Base-by-base conservation (phyloP, 2,888 invertebrate genomes). In the Acleris emargana region DNA sequence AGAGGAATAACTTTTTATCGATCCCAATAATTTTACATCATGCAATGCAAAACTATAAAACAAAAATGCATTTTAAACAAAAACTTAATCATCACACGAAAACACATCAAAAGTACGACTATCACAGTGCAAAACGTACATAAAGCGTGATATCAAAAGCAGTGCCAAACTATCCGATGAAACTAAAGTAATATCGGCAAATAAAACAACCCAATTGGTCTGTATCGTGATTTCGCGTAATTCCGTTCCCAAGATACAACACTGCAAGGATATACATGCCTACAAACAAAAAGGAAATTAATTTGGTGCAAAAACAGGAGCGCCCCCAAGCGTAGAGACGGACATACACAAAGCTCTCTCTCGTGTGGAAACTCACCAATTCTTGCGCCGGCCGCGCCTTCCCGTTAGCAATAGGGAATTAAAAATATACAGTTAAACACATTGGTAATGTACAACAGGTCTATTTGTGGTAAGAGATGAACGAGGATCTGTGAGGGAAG, bases 381-480 rank as follows among this genome's bases (percentile, higher is more conserved):
- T 79, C 95, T 85, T 69, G 94, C 94, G 75, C 94, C 95, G 74
- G 94, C 94, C 76, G 94, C 94, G 90, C 94, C 94, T 94, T 90
- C 79, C 74, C 74, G 82, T 75, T 79, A 84, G 88, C 87, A 78
- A 80, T 76, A 83, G 79, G 75, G 78, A 83, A 84, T 75, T 74
- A 77, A 74, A 80, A 83, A 82, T 75, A 71, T 72, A 80, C 73
- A 79, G 79, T 87, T 80, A 79, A 73, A 82, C 49, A 60, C 51
- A 67, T 62, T 38, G 38, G 59, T 63, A 16, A 22, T 20, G 13
- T 42, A 54, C 42, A 54, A 53, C 9, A 42, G 20, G 17, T 3
- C 52, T 53, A 53, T 32, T 17, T 38, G 11, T 2, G 38, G 38
- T 38, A 38, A 38, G 38, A 1, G 38, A 38, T 13, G 38, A 38